phyloP scores from a whole-genome alignment of 2,888 invertebrate genomes.

The Amphipoea lucens region DNA sequence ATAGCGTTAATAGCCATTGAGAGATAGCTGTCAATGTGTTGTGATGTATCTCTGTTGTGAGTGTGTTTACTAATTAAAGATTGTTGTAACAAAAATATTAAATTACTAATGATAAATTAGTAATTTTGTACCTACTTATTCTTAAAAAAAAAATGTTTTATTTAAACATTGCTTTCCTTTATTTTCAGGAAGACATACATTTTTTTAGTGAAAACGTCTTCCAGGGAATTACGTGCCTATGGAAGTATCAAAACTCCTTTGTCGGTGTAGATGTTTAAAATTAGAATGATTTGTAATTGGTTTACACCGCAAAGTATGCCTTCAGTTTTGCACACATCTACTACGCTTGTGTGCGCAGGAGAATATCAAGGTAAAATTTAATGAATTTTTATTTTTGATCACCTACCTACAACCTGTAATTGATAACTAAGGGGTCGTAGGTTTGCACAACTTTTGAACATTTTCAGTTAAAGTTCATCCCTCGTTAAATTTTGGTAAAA shows the following conservation, averaged over 20 bases:
- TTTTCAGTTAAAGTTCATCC: background rate
- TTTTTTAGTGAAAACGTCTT: background rate
- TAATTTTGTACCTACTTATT: too few relatives aligned
- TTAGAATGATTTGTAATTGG: conserved; percentile 82
- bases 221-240: fast-evolving
- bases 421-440: too few relatives aligned
- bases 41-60: background rate
- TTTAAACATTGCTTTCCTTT: background rate
- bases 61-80: background rate
- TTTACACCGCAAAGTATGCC: conserved; percentile 70
- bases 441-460: too few relatives aligned
- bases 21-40: conserved; percentile 18
- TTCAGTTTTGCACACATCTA: conserved; percentile 36
- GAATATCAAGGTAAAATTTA: background rate
- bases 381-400: background rate
- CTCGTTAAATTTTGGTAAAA: background rate
- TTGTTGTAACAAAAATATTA: background rate
- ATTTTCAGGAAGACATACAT: background rate
- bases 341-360: conserved; percentile 5
- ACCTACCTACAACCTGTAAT: background rate
- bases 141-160: background rate
- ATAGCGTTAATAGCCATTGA: conserved; percentile 26
- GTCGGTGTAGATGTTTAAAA: conserved; percentile 69
- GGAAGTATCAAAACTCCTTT: conserved; percentile 66
- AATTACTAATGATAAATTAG: background rate